Evolutionary conservation across 1,140 invertebrate genomes (phyloP), one percentile per base, ranked within the genome.

Genomic region (Papilio glaucus): DNA sequence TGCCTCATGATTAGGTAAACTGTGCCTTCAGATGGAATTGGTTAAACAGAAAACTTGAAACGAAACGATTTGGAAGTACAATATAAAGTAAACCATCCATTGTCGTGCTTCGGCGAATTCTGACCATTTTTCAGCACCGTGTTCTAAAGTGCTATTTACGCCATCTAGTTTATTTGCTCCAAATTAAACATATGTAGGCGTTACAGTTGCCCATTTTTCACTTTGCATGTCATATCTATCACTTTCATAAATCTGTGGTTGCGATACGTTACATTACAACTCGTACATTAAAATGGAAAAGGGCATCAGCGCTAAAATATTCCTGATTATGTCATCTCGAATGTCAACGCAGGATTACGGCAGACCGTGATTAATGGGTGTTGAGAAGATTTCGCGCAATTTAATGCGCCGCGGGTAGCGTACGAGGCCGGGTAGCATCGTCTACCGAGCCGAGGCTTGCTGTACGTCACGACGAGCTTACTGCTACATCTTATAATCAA

Each of bases 291-390:
- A 7, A 38, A n/a, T 33, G 26, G n/a, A 38, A 65, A 65, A 65
- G 62, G 62, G 62, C 62, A 65, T 41, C 33, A 4, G 1, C 12
- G 37, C 33, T 65, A 65, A 65, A 65, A 65, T 65, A 62, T 49
- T 18, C 69, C 42, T 49, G 42, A 70, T 70, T 45, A 69, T 74
- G 72, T 33, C 45, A 71, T 62, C 61, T 72, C 70, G 53, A 63
- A 70, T 76, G 74, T 72, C 74, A 76, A 53, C 63, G 74, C 41
- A 18, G 62, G 37, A 39, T 65, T 65, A 21, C 62, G 9, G 13
- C 61, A 39, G 15, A 39, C 15, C 18, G 33, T 65, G 62, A 65
- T 62, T 41, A 65, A 71, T 7, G 15, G 26, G 60, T 37, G 37
- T 65, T 73, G 45, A 65, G 37, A 39, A 62, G 15, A 69, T 41